Conservation (phyloP, 2,113 vertebrate species). For the Nothocercus nigrocapillus region DNA sequence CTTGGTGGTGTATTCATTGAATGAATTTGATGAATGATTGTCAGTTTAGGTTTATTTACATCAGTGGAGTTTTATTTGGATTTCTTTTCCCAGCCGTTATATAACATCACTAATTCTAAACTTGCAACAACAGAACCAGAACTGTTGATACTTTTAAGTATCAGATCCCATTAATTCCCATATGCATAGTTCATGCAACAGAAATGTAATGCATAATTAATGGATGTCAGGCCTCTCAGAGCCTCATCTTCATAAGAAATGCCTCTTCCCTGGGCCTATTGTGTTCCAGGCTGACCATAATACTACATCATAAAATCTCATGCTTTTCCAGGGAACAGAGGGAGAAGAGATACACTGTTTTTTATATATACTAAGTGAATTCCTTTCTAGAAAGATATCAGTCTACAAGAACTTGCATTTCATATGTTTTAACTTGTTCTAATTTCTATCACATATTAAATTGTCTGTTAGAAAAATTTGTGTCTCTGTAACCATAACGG, state of each 20-base stretch:
- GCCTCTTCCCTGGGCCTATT: background rate
- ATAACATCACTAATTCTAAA: background rate
- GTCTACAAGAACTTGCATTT: background rate
- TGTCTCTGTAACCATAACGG: background rate
- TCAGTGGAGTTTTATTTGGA: background rate
- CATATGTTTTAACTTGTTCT: background rate
- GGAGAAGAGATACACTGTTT: background rate
- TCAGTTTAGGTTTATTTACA: background rate
- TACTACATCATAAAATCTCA: background rate
- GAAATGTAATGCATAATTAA: background rate
- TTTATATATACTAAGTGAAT: background rate
- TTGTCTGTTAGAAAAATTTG: background rate
- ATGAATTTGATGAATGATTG: background rate
- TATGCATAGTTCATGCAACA: background rate
- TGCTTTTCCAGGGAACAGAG: background rate
- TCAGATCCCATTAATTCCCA: background rate
- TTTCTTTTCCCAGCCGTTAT: background rate
- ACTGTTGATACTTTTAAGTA: background rate
- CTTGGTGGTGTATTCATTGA: fast-evolving
- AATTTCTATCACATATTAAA: background rate
- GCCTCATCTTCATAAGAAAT: background rate
- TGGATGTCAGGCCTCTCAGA: background rate
- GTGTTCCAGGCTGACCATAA: background rate
- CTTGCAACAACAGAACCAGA: background rate
- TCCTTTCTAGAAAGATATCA: background rate